phyloP scores from a whole-genome alignment of 2,888 invertebrate genomes.

The Hermaeophaga mercurialis region DNA sequence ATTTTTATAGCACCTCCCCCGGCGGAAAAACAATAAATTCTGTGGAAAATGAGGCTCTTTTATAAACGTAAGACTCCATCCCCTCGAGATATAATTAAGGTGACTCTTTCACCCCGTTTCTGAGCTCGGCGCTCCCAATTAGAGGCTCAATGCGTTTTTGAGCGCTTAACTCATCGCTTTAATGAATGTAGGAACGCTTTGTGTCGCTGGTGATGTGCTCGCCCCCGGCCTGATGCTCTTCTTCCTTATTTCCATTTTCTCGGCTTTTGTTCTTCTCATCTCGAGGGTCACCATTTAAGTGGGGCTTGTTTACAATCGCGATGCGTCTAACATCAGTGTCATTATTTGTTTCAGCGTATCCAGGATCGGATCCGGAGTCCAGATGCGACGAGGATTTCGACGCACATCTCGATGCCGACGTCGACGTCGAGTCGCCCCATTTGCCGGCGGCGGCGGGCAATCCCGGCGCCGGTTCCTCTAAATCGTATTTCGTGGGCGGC shows the following conservation, averaged over 20 bases:
- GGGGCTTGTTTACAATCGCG: not conserved
- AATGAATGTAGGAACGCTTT: slow-evolving; percentile 32
- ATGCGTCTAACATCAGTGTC: no score
- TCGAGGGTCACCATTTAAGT: not conserved
- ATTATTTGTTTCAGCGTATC: slow-evolving; percentile 1
- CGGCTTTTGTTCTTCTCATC: not conserved
- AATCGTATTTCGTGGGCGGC: slow-evolving; percentile 31
- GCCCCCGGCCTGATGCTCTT: slow-evolving; percentile 16
- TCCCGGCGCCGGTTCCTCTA: slow-evolving; percentile 13
- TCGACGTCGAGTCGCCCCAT: slow-evolving; percentile 10
- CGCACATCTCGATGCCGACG: slow-evolving; percentile 1
- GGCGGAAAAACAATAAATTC: not conserved
- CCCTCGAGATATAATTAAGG: slow-evolving; percentile 23
- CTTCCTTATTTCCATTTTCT: not conserved
- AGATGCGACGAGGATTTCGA: not conserved
- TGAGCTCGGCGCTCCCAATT: slow-evolving; percentile 35
- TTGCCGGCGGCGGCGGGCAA: slow-evolving; percentile 38
- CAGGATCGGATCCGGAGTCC: slow-evolving; percentile 19
- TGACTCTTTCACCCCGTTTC: slow-evolving; percentile 15
- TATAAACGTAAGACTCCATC: slow-evolving; percentile 2
- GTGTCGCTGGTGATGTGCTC: slow-evolving; percentile 14
- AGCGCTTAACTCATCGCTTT: slow-evolving; percentile 33
- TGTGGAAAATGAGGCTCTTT: not conserved
- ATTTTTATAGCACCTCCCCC: no score
- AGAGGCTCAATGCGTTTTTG: slow-evolving; percentile 43